Conservation (phyloP, 2,113 vertebrate species). For the Ctenodactylus gundi region DNA sequence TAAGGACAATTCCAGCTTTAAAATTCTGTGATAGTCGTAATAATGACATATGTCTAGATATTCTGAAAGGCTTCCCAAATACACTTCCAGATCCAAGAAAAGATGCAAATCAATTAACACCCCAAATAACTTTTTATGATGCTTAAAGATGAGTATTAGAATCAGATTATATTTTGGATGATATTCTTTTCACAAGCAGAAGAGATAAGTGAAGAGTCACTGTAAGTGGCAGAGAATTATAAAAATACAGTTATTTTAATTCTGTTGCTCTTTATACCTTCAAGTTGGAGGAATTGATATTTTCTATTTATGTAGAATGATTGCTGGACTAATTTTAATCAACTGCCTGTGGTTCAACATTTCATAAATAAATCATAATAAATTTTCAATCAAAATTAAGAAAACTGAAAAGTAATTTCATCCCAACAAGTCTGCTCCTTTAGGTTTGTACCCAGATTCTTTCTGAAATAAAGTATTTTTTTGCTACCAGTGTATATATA, state of each 20-base stretch:
- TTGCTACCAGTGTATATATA: background rate
- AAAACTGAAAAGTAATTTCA: conserved; percentile 32
- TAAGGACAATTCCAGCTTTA: background rate
- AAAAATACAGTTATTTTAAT: background rate
- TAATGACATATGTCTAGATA: background rate
- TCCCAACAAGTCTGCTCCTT: background rate
- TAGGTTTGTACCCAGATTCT: background rate
- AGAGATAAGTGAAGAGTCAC: background rate
- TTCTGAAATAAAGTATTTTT: background rate
- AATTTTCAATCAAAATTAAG: conserved; percentile 3
- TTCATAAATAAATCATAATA: background rate
- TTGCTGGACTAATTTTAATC: background rate
- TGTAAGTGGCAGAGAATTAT: background rate
- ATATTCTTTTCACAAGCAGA: background rate
- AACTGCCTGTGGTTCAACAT: background rate
- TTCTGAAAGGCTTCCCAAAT: background rate
- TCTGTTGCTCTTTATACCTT: background rate
- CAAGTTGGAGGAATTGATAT: background rate
- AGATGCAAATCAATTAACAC: background rate
- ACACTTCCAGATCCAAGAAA: background rate
- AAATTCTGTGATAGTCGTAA: background rate
- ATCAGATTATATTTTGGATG: background rate
- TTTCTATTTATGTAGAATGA: conserved; percentile 25
- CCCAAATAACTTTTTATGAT: background rate
- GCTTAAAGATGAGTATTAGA: background rate